Base-by-base conservation (phyloP, 2,797 vertebrate species). In the Acipenser transmontanus region DNA sequence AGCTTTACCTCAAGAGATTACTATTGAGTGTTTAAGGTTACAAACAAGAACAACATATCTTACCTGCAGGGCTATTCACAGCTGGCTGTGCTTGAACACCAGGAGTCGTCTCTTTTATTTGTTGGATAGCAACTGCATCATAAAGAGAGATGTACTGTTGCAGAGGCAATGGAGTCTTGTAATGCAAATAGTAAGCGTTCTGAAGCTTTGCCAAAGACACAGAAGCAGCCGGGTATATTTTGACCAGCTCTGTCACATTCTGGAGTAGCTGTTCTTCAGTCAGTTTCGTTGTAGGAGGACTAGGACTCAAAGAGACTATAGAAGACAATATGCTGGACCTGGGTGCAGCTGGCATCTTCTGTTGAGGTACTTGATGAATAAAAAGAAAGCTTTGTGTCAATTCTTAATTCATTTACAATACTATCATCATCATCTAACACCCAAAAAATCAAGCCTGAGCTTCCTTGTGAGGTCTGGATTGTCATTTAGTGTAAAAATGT, bases 61-160 rank as follows among this genome's bases (percentile, higher is more conserved):
- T 80, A 88, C 84, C 77, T 78, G 78, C 14, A 51, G 70, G 0
- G 8, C 61, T 64, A 34, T 34, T 34, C 34, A 34, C 34, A 34
- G 34, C 34, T 34, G 34, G 34, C 68, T 65, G 64, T 47, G 49
- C 2, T 17, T 10, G 56, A 8, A 14, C 13, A 1, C 51, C 60
- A 11, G 8, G 50, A 12, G 52, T 13, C 59, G 6, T 52, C 6
- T 70, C 10, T 47, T 67, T 57, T 13, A 54, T 1, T 49, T 68
- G 49, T 62, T 61, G 49, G 61, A 54, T 0, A 4, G 63, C 49
- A 60, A 9, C 1, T 2, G 34, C 34, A 67, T 85, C 67, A n/a
- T 85, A 86, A 56, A 89, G 59, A 6, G 85, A 82, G 76, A 73
- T 80, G 69, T 86, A 86, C 62, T 78, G 74, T 1, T 10, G 7